Evolutionary conservation across 2,888 invertebrate species (phyloP), one percentile per base, ranked within the genome.

Genomic region (Cantharis lateralis): DNA sequence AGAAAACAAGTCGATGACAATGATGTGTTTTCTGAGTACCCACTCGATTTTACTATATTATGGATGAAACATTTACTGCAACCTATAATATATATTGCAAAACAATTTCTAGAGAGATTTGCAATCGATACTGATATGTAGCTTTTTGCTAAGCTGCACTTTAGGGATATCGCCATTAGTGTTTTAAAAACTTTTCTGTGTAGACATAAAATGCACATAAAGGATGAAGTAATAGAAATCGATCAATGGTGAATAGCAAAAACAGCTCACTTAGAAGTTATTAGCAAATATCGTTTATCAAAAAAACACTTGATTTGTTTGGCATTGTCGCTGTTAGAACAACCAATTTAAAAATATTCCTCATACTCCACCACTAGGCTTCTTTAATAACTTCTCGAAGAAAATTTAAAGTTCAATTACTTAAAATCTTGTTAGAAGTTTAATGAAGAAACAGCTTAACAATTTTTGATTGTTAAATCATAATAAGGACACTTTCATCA

Each of bases 391-490:
- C 71, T 75, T 20, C 13, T 28, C 26, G 72, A 63, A 61, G 62
- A 32, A 75, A 72, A 79, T 81, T 80, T 80, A 79, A 77, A 79
- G 75, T 80, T 81, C 78, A 80, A 81, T 81, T 77, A 78, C 68
- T 73, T 77, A 61, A 18, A 70, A 73, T 70, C 71, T 71, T 70
- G 48, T 32, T 68, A 48, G 62, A 32, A 69, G 18, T 32, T 48
- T 62, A 68, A 71, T 69, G 71, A 75, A 61, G 64, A 16, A 66
- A 66, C 64, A 48, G 48, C 64, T 66, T 66, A 20, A 66, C 20
- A 66, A 20, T 24, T 66, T 66, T 66, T 24, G 24, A 24, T 24
- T 24, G 24, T 66, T 66, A 66, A 66, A 66, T 66, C 24, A 66
- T 20, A 20, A n/a, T 66, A 20, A 18, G n/a, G 68, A 15, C 24